Evolutionary conservation across 1,140 invertebrate species (phyloP).

Genomic region (Liolophura sinensis): DNA sequence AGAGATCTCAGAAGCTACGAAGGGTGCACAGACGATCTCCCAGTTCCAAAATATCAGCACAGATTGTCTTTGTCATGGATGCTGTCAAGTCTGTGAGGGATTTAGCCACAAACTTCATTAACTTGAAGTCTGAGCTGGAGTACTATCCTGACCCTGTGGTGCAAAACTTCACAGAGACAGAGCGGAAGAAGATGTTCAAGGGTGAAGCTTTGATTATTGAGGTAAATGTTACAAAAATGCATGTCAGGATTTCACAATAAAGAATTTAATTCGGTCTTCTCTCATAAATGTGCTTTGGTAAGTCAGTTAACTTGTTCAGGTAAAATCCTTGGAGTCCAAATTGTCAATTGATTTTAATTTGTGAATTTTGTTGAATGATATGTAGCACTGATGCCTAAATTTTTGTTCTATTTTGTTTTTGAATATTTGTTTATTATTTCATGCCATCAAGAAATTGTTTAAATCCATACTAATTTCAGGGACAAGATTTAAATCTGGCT

Average conservation of each 20-base stretch:
- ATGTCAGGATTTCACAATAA: not conserved
- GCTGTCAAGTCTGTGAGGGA: slow-evolving; percentile 86
- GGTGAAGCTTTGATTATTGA: slow-evolving; percentile 95
- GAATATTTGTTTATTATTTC: not conserved
- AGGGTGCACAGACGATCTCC: slow-evolving; percentile 15
- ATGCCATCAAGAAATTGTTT: not conserved
- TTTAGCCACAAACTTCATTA: slow-evolving; percentile 83
- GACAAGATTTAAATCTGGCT: slow-evolving; percentile 87
- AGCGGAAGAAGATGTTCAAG: slow-evolving; percentile 81
- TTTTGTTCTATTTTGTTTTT: slow-evolving; percentile 13
- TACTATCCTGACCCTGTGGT: slow-evolving; percentile 94
- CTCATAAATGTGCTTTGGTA: not conserved
- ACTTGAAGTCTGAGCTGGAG: slow-evolving; percentile 75
- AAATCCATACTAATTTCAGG: slow-evolving; percentile 62
- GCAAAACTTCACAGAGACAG: slow-evolving; percentile 76
- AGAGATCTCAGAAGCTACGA: slow-evolving; percentile 23
- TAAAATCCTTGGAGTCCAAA: not conserved
- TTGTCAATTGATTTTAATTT: not conserved
- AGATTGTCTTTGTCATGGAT: slow-evolving; percentile 94
- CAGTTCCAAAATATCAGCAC: slow-evolving; percentile 54
- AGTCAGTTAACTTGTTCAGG: not conserved
- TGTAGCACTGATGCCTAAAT: slow-evolving; percentile 3
- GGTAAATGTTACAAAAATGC: slow-evolving; percentile 53
- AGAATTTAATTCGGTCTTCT: too few relatives aligned
- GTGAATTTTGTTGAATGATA: not conserved